Evolutionary conservation across 2,797 vertebrate species (phyloP).

Genomic region (Hoplostethus mediterraneus): DNA sequence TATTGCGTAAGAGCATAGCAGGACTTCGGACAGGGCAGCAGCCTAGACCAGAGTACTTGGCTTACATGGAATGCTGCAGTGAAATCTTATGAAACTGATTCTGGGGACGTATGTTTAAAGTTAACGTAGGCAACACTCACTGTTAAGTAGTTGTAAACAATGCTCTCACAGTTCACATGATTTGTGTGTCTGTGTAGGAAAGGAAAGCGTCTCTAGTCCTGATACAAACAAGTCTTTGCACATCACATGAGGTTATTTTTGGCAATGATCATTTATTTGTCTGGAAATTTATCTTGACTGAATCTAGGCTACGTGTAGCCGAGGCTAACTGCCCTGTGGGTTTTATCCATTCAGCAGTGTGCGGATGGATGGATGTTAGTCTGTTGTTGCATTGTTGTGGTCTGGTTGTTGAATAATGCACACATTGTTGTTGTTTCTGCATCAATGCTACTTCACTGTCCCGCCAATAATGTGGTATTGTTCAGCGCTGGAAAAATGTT

Average conservation of each 20-base stretch:
- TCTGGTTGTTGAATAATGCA: slow-evolving; percentile 60
- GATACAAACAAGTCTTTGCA: background rate
- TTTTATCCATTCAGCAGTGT: slow-evolving; percentile 29
- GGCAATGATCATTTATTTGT: slow-evolving; percentile 16
- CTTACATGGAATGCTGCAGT: too few relatives aligned
- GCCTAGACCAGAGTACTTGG: slow-evolving; percentile 1
- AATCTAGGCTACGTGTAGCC: slow-evolving; percentile 1
- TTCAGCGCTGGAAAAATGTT: slow-evolving; percentile 37
- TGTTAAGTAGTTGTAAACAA: slow-evolving; percentile 5
- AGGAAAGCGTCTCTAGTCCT: background rate
- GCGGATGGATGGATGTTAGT: slow-evolving; percentile 27
- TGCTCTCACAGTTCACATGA: background rate
- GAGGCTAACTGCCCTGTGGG: background rate
- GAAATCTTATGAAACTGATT: slow-evolving; percentile 1
- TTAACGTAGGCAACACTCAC: slow-evolving; percentile 6
- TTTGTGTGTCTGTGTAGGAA: background rate
- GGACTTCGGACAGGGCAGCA: slow-evolving; percentile 21
- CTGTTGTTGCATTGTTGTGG: slow-evolving; percentile 43
- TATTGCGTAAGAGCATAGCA: slow-evolving; percentile 36
- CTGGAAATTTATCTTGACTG: slow-evolving; percentile 10
- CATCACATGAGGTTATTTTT: slow-evolving; percentile 42
- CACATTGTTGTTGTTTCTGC: slow-evolving; percentile 64
- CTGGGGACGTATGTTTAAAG: slow-evolving; percentile 20
- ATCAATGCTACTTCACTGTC: slow-evolving; percentile 33
- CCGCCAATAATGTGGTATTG: slow-evolving; percentile 43